Evolutionary conservation across 1,140 invertebrate genomes (phyloP).

Genomic region (Solenopsis fugax): DNA sequence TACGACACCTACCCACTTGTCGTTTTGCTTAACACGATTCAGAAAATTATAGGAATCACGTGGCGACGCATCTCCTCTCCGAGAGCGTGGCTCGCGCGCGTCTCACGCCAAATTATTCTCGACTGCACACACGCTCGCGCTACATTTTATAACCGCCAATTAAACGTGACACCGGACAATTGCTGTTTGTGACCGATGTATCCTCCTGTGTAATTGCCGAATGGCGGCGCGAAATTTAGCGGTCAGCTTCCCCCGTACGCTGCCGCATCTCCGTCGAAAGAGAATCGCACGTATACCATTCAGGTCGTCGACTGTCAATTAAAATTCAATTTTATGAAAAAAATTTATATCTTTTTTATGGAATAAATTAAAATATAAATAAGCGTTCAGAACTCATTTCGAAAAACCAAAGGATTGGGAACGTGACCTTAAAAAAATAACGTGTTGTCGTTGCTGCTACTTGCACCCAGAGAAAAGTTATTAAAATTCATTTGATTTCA

Average conservation of each 20-base stretch:
- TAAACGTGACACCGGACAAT: constrained; percentile 74
- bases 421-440: too few species aligned
- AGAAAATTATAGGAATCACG: constrained; percentile 63
- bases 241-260: not conserved
- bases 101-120: constrained; percentile 78
- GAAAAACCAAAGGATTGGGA: too few species aligned
- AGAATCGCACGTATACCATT: not conserved
- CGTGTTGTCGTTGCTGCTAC: too few species aligned
- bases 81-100: constrained; percentile 49
- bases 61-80: constrained; percentile 46
- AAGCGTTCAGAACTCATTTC: too few species aligned
- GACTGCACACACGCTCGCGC: constrained; percentile 73
- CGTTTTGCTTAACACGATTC: constrained; percentile 54
- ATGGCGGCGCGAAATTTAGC: constrained; percentile 36
- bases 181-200: constrained; percentile 53
- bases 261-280: not conserved
- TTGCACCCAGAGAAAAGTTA: too few species aligned
- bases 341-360: not conserved
- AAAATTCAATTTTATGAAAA: not conserved
- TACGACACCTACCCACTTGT: constrained; percentile 44
- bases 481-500: too few species aligned
- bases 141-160: constrained; percentile 79
- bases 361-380: too few species aligned
- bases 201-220: constrained; percentile 38
- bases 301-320: not conserved